Evolutionary conservation across 2,797 vertebrate species (phyloP).

Genomic region (Tauraco hartlaubi): DNA sequence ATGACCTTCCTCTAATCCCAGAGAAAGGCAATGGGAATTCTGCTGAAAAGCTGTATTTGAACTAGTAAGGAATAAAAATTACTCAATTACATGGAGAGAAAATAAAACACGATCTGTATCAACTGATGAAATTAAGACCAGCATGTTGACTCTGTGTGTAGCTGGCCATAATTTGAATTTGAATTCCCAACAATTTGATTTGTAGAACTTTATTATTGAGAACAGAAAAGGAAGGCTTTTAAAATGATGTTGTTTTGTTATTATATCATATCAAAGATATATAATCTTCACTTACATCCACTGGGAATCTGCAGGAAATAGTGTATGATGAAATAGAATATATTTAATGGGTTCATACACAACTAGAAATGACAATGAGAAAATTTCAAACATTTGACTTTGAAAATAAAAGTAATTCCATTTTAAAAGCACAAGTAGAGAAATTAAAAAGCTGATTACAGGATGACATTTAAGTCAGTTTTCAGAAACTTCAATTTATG

Average conservation of each 20-base stretch:
- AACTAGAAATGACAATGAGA: background rate
- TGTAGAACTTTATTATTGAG: background rate
- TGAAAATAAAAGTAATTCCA: background rate
- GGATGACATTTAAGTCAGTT: conserved; percentile 13
- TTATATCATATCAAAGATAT: background rate
- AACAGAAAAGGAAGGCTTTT: background rate
- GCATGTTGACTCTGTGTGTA: background rate
- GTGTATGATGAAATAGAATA: background rate
- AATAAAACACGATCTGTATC: conserved; percentile 10
- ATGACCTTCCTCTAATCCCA: background rate
- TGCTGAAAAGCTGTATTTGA: background rate
- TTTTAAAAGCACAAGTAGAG: background rate
- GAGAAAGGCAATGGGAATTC: background rate
- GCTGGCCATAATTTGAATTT: background rate
- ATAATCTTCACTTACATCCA: background rate
- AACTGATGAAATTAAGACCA: background rate
- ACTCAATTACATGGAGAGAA: background rate
- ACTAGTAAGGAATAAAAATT: background rate
- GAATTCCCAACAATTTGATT: background rate
- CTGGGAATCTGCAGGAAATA: background rate
- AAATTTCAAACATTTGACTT: background rate
- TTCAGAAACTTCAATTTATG: background rate
- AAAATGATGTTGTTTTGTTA: background rate
- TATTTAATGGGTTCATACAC: background rate
- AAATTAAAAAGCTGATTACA: background rate